Percentiles rank a stretch among this genome's conserved stretches.
These are phyloP conservation scores for Dromiciops gliroides DNA, from an alignment of 2,113 vertebrate genomes.

Conservation along the genomic window DNA sequence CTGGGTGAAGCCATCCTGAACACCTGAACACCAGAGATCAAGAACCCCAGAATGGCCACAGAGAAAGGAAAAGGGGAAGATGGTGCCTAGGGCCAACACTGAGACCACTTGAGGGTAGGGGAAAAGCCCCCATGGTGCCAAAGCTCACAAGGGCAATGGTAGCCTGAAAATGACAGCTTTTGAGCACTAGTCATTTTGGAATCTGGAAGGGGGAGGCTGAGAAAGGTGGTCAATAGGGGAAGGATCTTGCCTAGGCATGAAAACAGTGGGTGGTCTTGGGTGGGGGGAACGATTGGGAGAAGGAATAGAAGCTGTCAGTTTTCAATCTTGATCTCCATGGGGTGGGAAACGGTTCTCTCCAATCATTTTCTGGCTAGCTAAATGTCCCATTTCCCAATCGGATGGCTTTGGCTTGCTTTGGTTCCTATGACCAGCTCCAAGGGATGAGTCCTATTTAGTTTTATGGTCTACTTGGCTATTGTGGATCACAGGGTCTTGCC, in stretches of 20 bases:
- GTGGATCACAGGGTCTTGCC: background rate
- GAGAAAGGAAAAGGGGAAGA: background rate
- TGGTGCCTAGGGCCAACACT: background rate
- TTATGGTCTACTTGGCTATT: background rate
- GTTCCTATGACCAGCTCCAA: background rate
- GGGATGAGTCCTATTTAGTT: background rate
- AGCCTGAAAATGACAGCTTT: background rate
- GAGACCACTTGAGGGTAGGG: background rate
- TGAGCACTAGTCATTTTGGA: background rate
- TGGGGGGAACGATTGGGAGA: background rate
- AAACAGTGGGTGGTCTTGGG: no score
- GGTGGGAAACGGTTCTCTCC: background rate
- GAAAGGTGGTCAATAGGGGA: background rate
- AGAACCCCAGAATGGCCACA: background rate
- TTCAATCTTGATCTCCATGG: background rate
- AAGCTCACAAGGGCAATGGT: background rate
- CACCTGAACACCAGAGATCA: background rate
- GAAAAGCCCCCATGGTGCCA: no score
- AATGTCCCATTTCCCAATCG: background rate
- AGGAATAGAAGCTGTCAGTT: background rate
- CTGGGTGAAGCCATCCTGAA: background rate
- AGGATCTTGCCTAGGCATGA: background rate
- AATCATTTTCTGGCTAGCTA: background rate
- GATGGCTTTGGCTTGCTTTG: background rate
- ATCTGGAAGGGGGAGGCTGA: background rate